Conservation (phyloP, 2,797 vertebrate species). For the Sparidentex hasta region DNA sequence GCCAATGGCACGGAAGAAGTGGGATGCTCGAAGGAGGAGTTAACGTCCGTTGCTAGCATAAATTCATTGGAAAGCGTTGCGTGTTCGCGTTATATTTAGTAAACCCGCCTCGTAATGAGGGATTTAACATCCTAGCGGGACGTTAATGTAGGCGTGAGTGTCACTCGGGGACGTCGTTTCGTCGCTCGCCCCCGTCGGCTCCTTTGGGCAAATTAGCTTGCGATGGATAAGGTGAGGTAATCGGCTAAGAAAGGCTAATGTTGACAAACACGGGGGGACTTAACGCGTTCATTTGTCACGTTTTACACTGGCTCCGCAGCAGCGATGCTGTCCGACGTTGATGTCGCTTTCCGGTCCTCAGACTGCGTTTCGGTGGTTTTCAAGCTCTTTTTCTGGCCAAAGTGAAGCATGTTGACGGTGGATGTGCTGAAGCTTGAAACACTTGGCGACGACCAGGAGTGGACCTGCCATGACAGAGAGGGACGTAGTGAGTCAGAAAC, state of each 20-base stretch:
- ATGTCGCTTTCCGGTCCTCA: background rate
- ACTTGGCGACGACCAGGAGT: slow-evolving; percentile 39
- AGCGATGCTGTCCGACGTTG: background rate
- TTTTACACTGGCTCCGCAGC: background rate
- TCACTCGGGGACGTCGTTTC: background rate
- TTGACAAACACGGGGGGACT: slow-evolving; percentile 63
- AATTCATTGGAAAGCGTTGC: slow-evolving; percentile 1
- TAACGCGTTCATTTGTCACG: slow-evolving; percentile 7
- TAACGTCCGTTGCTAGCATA: slow-evolving; percentile 43
- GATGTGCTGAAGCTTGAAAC: slow-evolving; percentile 37
- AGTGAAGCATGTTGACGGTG: slow-evolving; percentile 57
- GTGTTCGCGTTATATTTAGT: background rate
- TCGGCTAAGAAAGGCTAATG: slow-evolving; percentile 66
- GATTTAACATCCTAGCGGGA: background rate
- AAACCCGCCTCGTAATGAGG: background rate
- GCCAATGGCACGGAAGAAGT: slow-evolving; percentile 63
- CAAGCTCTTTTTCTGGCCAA: background rate
- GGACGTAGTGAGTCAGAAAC: slow-evolving; percentile 52
- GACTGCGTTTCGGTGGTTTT: background rate
- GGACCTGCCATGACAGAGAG: slow-evolving; percentile 52
- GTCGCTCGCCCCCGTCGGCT: background rate
- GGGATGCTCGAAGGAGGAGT: slow-evolving; percentile 76
- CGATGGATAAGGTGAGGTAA: slow-evolving; percentile 39
- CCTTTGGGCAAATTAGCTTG: slow-evolving; percentile 37
- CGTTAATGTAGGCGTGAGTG: background rate